Evolutionary conservation across 2,113 vertebrate species (phyloP).

Genomic region (Prunella himalayana): DNA sequence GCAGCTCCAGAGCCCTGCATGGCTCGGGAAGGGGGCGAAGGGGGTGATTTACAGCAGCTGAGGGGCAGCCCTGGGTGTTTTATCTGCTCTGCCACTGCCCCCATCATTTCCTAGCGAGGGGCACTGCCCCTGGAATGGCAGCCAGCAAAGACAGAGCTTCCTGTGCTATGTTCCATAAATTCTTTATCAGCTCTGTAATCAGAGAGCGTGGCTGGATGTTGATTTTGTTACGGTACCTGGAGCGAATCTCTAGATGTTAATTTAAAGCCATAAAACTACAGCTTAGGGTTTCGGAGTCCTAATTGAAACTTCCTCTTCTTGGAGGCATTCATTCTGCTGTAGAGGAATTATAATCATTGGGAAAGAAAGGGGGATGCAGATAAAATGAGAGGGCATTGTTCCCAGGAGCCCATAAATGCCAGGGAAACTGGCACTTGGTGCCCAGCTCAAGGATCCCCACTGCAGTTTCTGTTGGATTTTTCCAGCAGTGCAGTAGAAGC

Average conservation of each 20-base stretch:
- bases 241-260: conserved; percentile 49
- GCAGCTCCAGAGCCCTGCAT: neutral
- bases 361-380: conserved; percentile 5
- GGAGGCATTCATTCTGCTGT: neutral
- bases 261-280: conserved; percentile 62
- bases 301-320: conserved; percentile 62
- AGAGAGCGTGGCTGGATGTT: conserved; percentile 58
- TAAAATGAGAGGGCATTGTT: neutral
- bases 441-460: neutral
- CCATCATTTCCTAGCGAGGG: neutral
- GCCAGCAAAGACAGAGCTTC: neutral
- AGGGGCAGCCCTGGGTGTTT: neutral
- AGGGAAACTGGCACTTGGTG: neutral
- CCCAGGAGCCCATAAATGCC: neutral
- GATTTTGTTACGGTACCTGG: conserved; percentile 57
- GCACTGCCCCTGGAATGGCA: neutral
- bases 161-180: conserved; percentile 19
- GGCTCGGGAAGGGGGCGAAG: neutral
- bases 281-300: conserved; percentile 49
- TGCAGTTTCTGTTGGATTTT: neutral
- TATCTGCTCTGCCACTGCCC: neutral
- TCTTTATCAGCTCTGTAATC: conserved; percentile 54
- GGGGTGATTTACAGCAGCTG: neutral
- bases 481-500: neutral
- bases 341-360: neutral